Percentiles rank a stretch among this genome's conserved stretches.
Evolutionary conservation across 2,797 vertebrate species (phyloP).

Genomic region (Psittacula derbiana): DNA sequence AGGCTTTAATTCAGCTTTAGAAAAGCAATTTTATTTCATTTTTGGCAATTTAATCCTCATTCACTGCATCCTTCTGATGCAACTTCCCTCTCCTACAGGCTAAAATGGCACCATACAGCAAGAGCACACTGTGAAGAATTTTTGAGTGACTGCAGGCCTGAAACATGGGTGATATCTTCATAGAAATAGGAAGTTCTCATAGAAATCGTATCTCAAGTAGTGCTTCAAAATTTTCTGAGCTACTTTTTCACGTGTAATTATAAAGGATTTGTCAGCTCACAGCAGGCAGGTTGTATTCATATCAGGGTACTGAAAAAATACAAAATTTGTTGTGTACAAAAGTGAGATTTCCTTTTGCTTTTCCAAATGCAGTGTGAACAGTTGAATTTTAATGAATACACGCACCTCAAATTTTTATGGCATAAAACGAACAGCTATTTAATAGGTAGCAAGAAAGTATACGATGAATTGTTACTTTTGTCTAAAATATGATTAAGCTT

Average conservation of each 20-base stretch:
- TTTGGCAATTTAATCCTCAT: not conserved
- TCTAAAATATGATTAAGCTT: not conserved
- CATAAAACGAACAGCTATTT: not conserved
- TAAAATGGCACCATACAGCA: not conserved
- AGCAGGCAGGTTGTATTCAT: not conserved
- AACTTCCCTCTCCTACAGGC: not conserved
- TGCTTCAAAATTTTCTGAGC: not conserved
- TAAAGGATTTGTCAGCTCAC: not conserved
- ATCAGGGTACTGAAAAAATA: not conserved
- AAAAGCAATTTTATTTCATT: slow-evolving; percentile 15
- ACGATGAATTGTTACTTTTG: not conserved
- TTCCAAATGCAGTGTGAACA: not conserved
- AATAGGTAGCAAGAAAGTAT: not conserved
- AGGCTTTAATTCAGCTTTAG: not conserved
- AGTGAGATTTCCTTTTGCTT: not conserved
- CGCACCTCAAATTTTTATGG: not conserved
- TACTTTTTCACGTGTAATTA: not conserved
- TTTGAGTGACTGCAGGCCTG: not conserved
- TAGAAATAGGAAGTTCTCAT: not conserved
- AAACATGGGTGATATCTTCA: not conserved
- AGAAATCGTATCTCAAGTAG: not conserved
- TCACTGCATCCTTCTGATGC: not conserved
- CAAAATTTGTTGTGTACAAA: not conserved
- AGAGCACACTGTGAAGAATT: not conserved
- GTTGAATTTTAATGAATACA: not conserved